Base-by-base conservation (phyloP, 2,797 vertebrate species). In the Bothrops alternatus region DNA sequence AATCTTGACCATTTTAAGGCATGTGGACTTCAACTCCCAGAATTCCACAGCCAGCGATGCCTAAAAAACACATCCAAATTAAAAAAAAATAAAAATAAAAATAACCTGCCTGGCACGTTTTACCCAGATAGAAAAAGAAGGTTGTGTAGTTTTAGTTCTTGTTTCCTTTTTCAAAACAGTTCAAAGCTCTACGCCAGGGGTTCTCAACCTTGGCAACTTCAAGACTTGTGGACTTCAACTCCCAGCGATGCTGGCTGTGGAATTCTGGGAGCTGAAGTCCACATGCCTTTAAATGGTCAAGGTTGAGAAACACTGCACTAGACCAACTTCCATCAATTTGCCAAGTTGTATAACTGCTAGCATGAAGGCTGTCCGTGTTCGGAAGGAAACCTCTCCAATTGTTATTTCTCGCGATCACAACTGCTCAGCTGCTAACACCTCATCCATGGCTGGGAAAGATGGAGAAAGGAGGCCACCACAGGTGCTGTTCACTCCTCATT, bases 111-210 rank as follows among this genome's bases (percentile, higher is more conserved):
- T n/a, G n/a, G n/a, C n/a, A n/a, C n/a, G n/a, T n/a, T n/a, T n/a
- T 65, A 23, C 90, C 5, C 91, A 61, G 4, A 8, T 56, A 90
- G 92, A 57, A 89, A 91, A 86, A 91, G 89, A 87, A 89, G 95
- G 87, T 95, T 73, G 55, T 73, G 47, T 90, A 89, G 0, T 37
- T 10, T 55, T 23, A 42, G 13, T 86, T 61, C 37, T 78, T 50
- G 2, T 88, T 65, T 65, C 2, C 57, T 94, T 93, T 69, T 28
- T 88, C 86, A 82, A 56, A 7, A 50, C 13, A 86, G 53, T 47
- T 57, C 50, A 60, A 23, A 28, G 16, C 87, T 86, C 58, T 87
- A 58, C 4, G 42, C 5, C n/a, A n/a, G n/a, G n/a, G n/a, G n/a
- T n/a, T n/a, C n/a, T n/a, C n/a, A n/a, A n/a, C n/a, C n/a, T n/a